Evolutionary conservation across 2,888 invertebrate genomes (phyloP), one percentile per base, ranked within the genome.

Genomic region (Hylaea fasciaria): DNA sequence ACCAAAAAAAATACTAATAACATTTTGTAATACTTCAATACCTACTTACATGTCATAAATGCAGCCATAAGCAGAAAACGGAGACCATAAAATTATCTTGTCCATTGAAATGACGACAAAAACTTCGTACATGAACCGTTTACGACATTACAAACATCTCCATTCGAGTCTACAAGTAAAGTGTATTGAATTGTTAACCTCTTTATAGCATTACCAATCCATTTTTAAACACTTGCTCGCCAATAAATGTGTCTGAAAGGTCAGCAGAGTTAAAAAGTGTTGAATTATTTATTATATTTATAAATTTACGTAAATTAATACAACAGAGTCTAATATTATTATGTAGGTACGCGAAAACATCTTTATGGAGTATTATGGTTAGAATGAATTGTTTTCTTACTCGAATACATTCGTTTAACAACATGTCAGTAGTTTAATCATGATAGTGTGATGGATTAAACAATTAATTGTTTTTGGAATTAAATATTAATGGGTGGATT

Each of bases 221-320:
- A 55, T 55, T 50, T 49, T 9, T 46, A 32, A 46, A 46, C 46
- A 43, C 55, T 40, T 43, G n/a, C 28, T 47, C 48, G 46, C 40
- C 45, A 44, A 44, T 59, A 53, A 48, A 44, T 44, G 12, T 41
- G 29, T 1, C 12, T 7, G 22, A 55, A 60, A 60, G 60, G 60
- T 60, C 54, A 59, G 0, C n/a, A 8, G 39, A 29, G 13, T 37
- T 44, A 49, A 55, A 54, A 37, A 44, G 48, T 40, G 29, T 10
- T 59, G 54, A 49, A 59, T 59, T 59, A 59, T 59, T 48, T 50
- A 60, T 51, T 10, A 54, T 47, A 57, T 60, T 51, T 13, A 37
- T 57, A 47, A 46, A 49, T 50, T 49, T 47, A 52, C 16, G 52
- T 44, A 51, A 62, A 50, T 53, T 29, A 46, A 48, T 54, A 49